A percentile compares a stretch with the other conserved stretches of the same genome.
phyloP scores from a whole-genome alignment of 2,113 vertebrate species.

The Hyaena hyaena region DNA sequence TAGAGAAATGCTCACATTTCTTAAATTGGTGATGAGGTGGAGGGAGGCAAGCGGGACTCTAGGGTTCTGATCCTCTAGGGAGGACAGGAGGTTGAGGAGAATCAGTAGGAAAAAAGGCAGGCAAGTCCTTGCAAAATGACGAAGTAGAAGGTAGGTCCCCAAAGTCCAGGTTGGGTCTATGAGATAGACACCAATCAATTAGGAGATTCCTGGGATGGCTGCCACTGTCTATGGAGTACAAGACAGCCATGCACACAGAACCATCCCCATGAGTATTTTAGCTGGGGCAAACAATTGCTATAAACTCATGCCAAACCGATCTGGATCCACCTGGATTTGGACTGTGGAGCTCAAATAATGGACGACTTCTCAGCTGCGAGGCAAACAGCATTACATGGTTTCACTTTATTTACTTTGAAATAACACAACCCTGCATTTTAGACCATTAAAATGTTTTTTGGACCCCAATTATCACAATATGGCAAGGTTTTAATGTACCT shows the following conservation, averaged over 20 bases:
- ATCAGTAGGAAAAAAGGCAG: background rate
- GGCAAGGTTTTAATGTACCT: background rate
- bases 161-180: background rate
- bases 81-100: background rate
- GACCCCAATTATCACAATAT: background rate
- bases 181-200: background rate
- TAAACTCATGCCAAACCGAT: background rate
- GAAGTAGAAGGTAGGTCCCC: background rate
- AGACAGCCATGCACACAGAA: background rate
- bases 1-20: background rate
- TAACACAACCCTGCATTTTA: background rate
- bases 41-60: background rate
- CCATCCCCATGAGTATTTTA: background rate
- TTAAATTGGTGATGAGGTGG: background rate
- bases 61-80: background rate
- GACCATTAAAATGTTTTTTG: background rate
- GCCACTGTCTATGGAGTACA: background rate
- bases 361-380: background rate
- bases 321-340: background rate
- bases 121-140: background rate
- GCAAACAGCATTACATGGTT: background rate
- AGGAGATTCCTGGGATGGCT: background rate
- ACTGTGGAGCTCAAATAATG: background rate
- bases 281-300: background rate
- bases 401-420: background rate